phyloP scores from a whole-genome alignment of 1,140 invertebrate species.

The Copidosoma floridanum region DNA sequence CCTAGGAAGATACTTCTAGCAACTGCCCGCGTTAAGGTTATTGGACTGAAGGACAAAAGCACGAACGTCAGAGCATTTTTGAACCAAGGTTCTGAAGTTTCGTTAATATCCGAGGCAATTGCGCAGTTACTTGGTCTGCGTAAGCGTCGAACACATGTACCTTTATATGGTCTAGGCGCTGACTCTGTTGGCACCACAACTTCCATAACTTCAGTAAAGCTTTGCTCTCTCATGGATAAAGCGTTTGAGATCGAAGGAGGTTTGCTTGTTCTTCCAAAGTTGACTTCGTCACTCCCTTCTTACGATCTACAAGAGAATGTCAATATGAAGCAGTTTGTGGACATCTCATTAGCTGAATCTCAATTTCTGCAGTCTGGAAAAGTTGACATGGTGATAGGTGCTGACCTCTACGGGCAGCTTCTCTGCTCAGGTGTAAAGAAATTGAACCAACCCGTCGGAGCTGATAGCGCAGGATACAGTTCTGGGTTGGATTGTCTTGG shows the following conservation, averaged over 20 bases:
- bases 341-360: conserved; percentile 22
- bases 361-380: not conserved
- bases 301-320: no score
- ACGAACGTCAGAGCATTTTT: not conserved
- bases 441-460: not conserved
- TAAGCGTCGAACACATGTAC: no score
- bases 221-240: no score
- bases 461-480: conserved; percentile 38
- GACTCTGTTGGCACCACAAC: no score
- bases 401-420: conserved; percentile 18
- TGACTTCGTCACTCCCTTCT: no score
- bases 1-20: not conserved
- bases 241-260: no score
- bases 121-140: no score
- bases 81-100: not conserved
- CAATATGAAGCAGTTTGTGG: not conserved
- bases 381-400: conserved; percentile 24
- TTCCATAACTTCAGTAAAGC: no score
- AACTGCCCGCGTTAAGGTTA: not conserved
- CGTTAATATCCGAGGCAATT: no score
- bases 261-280: no score
- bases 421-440: conserved; percentile 2
- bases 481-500: conserved; percentile 42
- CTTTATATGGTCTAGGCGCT: no score
- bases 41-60: not conserved